These are phyloP conservation scores for Alsophila aescularia DNA, from an alignment of 2,888 invertebrate genomes.

Conservation along the genomic window DNA sequence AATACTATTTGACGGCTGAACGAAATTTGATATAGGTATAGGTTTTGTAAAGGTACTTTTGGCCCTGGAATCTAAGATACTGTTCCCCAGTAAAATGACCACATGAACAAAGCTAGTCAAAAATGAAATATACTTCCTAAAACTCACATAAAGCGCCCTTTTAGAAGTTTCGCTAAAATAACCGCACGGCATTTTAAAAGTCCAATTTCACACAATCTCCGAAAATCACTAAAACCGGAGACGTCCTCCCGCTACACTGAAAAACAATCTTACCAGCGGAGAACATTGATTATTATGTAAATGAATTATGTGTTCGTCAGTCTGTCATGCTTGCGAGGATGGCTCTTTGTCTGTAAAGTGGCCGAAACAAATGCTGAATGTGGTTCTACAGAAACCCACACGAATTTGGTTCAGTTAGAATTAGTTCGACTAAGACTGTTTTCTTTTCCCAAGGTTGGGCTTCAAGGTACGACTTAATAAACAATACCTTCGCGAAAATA, in stretches of 20 bases:
- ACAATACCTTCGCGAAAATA: not conserved
- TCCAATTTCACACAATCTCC: conserved; percentile 25
- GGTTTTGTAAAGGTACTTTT: too few species aligned
- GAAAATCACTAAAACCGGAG: conserved; percentile 28
- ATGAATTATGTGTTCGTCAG: conserved; percentile 67
- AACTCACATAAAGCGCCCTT: conserved; percentile 68
- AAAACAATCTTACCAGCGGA: conserved; percentile 44
- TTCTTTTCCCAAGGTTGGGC: conserved; percentile 17
- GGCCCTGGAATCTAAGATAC: too few species aligned
- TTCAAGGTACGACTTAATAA: not conserved
- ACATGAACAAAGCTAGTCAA: too few species aligned
- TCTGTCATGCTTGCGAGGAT: conserved; percentile 61
- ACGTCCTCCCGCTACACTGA: conserved; percentile 43
- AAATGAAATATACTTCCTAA: not conserved
- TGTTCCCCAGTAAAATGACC: too few species aligned
- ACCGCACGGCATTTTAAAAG: conserved; percentile 72
- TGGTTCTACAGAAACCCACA: conserved; percentile 10
- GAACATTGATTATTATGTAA: conserved; percentile 70
- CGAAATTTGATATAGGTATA: too few species aligned
- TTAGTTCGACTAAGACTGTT: not conserved
- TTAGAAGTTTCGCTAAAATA: conserved; percentile 71
- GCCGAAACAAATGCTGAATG: conserved; percentile 50
- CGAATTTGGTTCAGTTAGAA: not conserved
- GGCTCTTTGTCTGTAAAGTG: conserved; percentile 52
- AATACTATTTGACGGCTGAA: too few species aligned